phyloP scores from a whole-genome alignment of 1,140 invertebrate genomes.

The Euwallacea similis region DNA sequence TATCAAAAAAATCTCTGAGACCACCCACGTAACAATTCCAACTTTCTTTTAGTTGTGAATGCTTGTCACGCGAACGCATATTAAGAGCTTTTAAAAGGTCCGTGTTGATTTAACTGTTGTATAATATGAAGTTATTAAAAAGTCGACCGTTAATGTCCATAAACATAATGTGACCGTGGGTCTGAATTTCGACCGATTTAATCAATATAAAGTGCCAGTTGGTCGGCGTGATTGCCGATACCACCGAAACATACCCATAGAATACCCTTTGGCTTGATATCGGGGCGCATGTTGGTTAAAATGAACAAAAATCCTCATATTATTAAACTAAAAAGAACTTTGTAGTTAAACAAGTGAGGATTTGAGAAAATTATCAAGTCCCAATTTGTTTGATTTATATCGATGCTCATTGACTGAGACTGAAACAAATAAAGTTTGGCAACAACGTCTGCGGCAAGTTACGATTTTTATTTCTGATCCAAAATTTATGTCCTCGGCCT shows the following conservation, averaged over 20 bases:
- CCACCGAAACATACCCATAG: background rate
- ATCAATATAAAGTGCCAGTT: conserved; percentile 12
- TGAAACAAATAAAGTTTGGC: conserved; percentile 9
- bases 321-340: background rate
- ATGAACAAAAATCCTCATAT: background rate
- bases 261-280: background rate
- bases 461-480: conserved; percentile 29
- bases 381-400: background rate
- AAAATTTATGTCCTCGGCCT: conserved; percentile 37
- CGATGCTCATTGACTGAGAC: background rate
- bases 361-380: background rate
- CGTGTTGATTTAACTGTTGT: conserved; percentile 37
- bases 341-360: background rate
- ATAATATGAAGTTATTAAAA: conserved; percentile 39
- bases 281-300: background rate
- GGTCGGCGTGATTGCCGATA: too few species aligned
- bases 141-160: conserved; percentile 22
- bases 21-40: conserved; percentile 13
- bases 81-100: conserved; percentile 28
- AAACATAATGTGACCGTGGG: conserved; percentile 29
- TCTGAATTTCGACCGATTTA: conserved; percentile 30
- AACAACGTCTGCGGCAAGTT: conserved; percentile 17
- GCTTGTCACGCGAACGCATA: conserved; percentile 29
- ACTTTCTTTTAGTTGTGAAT: conserved; percentile 22
- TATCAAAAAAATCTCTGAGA: background rate